These are phyloP conservation scores for Hipposideros armiger DNA, from an alignment of 2,113 vertebrate genomes.

Conservation along the genomic window DNA sequence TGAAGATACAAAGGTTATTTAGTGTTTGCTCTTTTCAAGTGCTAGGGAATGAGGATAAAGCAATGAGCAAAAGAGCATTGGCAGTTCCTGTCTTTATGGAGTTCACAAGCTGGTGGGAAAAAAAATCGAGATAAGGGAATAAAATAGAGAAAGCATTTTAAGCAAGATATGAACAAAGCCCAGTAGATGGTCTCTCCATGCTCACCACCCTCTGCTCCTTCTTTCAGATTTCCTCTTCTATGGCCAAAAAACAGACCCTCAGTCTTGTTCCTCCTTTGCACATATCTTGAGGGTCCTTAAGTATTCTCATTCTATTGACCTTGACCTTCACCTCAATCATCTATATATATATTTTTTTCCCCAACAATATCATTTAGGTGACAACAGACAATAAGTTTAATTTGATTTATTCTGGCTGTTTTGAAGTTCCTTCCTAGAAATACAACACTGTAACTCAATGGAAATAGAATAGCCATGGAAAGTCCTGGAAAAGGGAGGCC, in stretches of 20 bases:
- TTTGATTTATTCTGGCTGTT: not conserved
- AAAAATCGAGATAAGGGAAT: not conserved
- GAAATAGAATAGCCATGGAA: not conserved
- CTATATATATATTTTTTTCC: not conserved
- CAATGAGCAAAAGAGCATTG: not conserved
- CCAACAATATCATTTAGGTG: not conserved
- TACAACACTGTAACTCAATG: not conserved
- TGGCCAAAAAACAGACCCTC: not conserved
- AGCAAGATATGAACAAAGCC: not conserved
- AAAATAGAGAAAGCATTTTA: not conserved
- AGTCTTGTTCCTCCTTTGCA: not conserved
- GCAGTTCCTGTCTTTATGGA: not conserved
- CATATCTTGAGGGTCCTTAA: not conserved
- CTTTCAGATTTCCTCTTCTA: not conserved
- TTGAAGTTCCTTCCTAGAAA: conserved; percentile 5
- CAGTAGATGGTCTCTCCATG: not conserved
- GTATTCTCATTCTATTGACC: not conserved
- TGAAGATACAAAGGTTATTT: not conserved
- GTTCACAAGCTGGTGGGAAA: not conserved
- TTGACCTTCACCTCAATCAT: not conserved
- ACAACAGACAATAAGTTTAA: conserved; percentile 9
- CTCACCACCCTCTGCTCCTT: not conserved
- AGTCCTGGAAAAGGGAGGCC: not conserved
- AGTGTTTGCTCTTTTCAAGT: not conserved
- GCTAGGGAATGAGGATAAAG: not conserved